Evolutionary conservation across 2,888 invertebrate species (phyloP).

Genomic region (Drosophila greeni): DNA sequence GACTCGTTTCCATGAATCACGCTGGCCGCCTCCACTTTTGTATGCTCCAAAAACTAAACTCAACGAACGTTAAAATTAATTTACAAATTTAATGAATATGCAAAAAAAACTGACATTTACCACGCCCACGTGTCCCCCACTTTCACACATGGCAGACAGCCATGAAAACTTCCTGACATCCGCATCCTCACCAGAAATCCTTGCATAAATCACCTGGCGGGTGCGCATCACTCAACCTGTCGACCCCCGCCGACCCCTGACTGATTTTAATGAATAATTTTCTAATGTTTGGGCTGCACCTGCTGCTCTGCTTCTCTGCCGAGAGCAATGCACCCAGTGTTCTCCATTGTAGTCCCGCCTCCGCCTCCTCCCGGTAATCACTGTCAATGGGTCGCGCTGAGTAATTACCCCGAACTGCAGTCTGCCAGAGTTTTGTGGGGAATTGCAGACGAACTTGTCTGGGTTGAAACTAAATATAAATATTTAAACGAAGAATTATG

Average conservation of each 20-base stretch:
- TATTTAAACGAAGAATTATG: not conserved
- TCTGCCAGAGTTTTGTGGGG: conserved; percentile 10
- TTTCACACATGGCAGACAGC: conserved; percentile 32
- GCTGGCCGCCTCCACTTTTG: conserved; percentile 33
- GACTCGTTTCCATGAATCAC: conserved; percentile 52
- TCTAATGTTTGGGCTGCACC: conserved; percentile 51
- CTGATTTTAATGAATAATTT: conserved; percentile 66
- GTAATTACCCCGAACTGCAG: conserved; percentile 31
- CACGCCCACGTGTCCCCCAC: not conserved
- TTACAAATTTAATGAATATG: conserved; percentile 70
- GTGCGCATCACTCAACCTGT: conserved; percentile 64
- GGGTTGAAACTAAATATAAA: not conserved
- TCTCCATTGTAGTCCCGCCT: conserved; percentile 15
- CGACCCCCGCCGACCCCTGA: conserved; percentile 29
- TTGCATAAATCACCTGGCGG: conserved; percentile 53
- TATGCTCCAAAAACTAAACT: conserved; percentile 60
- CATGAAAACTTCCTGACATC: conserved; percentile 30
- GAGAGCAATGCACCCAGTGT: conserved; percentile 26
- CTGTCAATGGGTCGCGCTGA: conserved; percentile 25
- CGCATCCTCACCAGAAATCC: conserved; percentile 29
- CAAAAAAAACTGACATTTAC: conserved; percentile 37
- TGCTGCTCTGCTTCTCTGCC: not conserved
- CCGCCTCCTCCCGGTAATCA: not conserved
- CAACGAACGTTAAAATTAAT: conserved; percentile 69
- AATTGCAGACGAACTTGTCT: conserved; percentile 17